Conservation (phyloP, 2,888 invertebrate species). For the Sturmia bella region DNA sequence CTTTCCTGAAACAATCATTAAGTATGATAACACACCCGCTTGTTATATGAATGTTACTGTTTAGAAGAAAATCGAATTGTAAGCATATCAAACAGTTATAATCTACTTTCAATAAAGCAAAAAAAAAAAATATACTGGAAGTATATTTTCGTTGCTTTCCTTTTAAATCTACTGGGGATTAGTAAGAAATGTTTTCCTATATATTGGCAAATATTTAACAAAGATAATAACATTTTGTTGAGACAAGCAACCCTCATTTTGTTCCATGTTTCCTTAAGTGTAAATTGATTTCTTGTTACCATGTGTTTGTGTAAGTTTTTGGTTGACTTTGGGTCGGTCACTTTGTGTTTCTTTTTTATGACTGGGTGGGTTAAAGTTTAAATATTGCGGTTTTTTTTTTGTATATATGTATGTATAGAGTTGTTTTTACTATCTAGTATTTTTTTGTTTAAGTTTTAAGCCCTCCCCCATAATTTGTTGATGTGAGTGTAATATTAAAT, state of each 20-base stretch:
- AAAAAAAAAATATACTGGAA: neutral
- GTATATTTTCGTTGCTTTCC: slow-evolving; percentile 6
- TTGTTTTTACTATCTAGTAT: neutral
- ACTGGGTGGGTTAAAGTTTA: slow-evolving; percentile 37
- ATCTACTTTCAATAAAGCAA: slow-evolving; percentile 1
- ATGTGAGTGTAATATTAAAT: slow-evolving; percentile 34
- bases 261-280: slow-evolving; percentile 51
- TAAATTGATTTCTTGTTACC: slow-evolving; percentile 54
- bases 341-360: slow-evolving; percentile 29
- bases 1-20: too few species aligned
- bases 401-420: too few species aligned
- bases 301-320: slow-evolving; percentile 25
- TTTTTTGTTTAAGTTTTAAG: slow-evolving; percentile 8
- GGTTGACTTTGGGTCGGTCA: slow-evolving; percentile 43
- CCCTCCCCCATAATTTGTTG: slow-evolving; percentile 20
- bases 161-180: slow-evolving; percentile 57
- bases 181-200: slow-evolving; percentile 46
- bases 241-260: slow-evolving; percentile 11
- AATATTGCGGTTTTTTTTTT: slow-evolving; percentile 50
- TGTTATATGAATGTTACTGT: neutral
- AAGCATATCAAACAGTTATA: slow-evolving; percentile 36
- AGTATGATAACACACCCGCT: too few species aligned
- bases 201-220: slow-evolving; percentile 56
- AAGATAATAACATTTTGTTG: slow-evolving; percentile 51
- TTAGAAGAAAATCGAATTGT: slow-evolving; percentile 50